Base-by-base conservation (phyloP, 2,797 vertebrate species). In the Phrynocephalus forsythii region DNA sequence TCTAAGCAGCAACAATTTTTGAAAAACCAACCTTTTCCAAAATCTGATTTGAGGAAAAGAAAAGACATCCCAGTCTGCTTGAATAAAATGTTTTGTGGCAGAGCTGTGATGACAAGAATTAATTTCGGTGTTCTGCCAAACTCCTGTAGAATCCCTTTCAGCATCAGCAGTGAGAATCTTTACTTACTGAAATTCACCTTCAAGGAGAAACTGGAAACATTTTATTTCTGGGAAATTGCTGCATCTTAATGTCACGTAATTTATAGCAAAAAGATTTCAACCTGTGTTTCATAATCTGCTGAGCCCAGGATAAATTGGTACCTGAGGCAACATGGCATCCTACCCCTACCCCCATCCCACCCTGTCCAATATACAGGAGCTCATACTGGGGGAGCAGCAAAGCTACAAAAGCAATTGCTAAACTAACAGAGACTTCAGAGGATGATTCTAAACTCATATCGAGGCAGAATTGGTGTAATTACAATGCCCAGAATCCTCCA, bases 241-340 rank as follows among this genome's bases (percentile, higher is more conserved):
- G 60, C 13, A 63, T 3, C 60, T 18, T 63, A 5, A 63, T 16
- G 60, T 16, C 15, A 2, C 18, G 13, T 63, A 63, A 63, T 20
- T 20, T 63, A 63, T 63, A 18, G 60, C 60, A 63, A 63, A 63
- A 63, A 18, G 15, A 63, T 63, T 63, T 15, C 13, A 63, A 18
- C 60, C 60, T 63, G 15, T 56, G 52, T 56, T 63, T 63, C 20
- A 18, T 63, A 63, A 63, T 63, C 20, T 63, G 10, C 18, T 20
- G 4, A 92, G 93, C 92, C 85, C 89, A 86, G 93, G 44, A 88
- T n/a, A 80, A 91, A 86, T 79, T 6, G 92, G 87, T 89, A 52
- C 87, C 86, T 33, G 38, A 24, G 11, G 87, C 76, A 71, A 9
- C 68, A 63, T 5, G 18, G 60, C 60, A 20, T 63, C 60, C 60